A percentile compares a stretch with the other conserved stretches of the same genome.
Evolutionary conservation across 2,888 invertebrate genomes (phyloP).

Genomic region (Temnothorax rugatulus): DNA sequence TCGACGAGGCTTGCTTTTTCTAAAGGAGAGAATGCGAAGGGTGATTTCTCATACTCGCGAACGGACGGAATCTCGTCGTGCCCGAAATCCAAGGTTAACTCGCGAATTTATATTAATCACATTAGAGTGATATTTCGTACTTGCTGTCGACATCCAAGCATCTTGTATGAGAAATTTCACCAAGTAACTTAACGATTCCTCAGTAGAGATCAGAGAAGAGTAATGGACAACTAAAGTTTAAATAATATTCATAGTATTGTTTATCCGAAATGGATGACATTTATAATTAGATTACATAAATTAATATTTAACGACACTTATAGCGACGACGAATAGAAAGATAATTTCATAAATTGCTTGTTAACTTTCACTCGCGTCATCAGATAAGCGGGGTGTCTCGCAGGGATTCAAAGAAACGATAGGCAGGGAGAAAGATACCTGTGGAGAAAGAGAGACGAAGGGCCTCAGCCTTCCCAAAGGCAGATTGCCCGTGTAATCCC

Average conservation of each 20-base stretch:
- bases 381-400: conserved; percentile 32
- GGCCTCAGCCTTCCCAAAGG: conserved; percentile 79
- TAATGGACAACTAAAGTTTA: neutral
- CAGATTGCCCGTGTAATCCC: conserved; percentile 86
- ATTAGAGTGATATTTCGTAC: conserved; percentile 53
- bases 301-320: neutral
- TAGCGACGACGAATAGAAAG: neutral
- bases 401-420: conserved; percentile 48
- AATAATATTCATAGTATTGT: neutral
- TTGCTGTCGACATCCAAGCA: conserved; percentile 25
- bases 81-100: conserved; percentile 53
- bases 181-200: neutral
- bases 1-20: conserved; percentile 69
- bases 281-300: neutral
- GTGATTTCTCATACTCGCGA: conserved; percentile 72
- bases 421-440: conserved; percentile 46
- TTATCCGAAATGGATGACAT: neutral
- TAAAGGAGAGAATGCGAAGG: conserved; percentile 61
- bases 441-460: conserved; percentile 68
- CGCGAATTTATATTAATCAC: conserved; percentile 67
- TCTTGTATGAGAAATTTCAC: conserved; percentile 27
- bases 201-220: too few relatives aligned
- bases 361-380: conserved; percentile 28
- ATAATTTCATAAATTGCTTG: conserved; percentile 11
- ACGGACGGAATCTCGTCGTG: conserved; percentile 64